Conservation (phyloP, 2,888 invertebrate genomes). For the Chaetoderma sp. region DNA sequence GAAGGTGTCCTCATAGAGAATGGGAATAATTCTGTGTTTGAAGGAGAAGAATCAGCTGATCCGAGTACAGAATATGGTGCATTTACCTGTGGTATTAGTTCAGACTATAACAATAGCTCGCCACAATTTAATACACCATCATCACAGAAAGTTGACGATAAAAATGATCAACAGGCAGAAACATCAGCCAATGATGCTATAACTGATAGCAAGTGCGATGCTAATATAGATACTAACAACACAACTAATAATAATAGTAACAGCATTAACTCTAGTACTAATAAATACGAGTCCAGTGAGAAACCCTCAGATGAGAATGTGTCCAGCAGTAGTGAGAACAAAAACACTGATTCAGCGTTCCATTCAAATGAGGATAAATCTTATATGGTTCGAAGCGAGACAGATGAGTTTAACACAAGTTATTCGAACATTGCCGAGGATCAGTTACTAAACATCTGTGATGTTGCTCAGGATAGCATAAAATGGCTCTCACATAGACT, state of each 20-base stretch:
- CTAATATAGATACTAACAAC: background rate
- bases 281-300: no score
- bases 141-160: background rate
- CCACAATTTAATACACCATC: no score
- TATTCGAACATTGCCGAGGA: slow-evolving; percentile 49
- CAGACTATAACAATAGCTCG: no score
- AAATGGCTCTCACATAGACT: slow-evolving; percentile 93
- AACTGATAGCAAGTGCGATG: no score
- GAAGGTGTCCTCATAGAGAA: background rate
- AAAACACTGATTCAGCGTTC: background rate
- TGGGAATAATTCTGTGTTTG: slow-evolving; percentile 1
- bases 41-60: background rate
- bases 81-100: no score
- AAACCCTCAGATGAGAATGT: no score
- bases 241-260: background rate
- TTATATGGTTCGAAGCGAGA: slow-evolving; percentile 62
- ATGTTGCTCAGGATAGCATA: slow-evolving; percentile 65
- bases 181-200: no score
- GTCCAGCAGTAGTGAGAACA: no score
- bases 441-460: slow-evolving; percentile 60
- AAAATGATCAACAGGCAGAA: no score
- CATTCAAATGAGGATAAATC: background rate
- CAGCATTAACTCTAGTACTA: no score
- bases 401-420: slow-evolving; percentile 58
- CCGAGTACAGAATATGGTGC: background rate